Conservation (phyloP, 1,140 invertebrate species). For the Drosophila obscura region DNA sequence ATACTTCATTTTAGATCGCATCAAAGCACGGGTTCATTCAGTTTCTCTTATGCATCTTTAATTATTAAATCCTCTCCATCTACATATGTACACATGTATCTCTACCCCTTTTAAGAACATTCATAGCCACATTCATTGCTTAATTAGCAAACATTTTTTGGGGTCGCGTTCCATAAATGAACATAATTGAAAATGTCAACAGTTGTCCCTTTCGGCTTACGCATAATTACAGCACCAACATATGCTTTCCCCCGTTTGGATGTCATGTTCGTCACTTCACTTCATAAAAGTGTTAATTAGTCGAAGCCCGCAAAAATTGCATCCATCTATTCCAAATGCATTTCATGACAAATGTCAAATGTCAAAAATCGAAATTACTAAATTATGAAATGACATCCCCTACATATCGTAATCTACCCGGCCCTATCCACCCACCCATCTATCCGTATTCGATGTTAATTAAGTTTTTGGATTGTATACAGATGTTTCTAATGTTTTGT, state of each 20-base stretch:
- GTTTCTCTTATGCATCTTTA: no score
- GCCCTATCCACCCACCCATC: slow-evolving; percentile 2
- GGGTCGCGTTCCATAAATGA: slow-evolving; percentile 45
- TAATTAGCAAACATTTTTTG: slow-evolving; percentile 66
- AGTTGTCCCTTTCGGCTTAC: slow-evolving; percentile 60
- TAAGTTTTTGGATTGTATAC: slow-evolving; percentile 45
- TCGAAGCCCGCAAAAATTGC: slow-evolving; percentile 49
- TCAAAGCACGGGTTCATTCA: no score
- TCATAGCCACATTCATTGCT: slow-evolving; percentile 45
- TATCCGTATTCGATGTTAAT: slow-evolving; percentile 29
- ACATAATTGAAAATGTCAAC: slow-evolving; percentile 74
- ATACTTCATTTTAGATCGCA: no score
- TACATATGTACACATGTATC: not conserved
- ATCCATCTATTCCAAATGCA: slow-evolving; percentile 10
- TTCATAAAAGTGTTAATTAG: slow-evolving; percentile 72
- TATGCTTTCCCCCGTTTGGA: slow-evolving; percentile 3
- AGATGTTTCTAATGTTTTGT: slow-evolving; percentile 50
- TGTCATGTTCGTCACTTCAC: slow-evolving; percentile 47
- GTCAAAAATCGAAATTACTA: slow-evolving; percentile 50
- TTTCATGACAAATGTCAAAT: slow-evolving; percentile 19
- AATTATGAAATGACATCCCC: slow-evolving; percentile 47
- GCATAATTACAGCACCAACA: slow-evolving; percentile 62
- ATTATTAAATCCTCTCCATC: not conserved
- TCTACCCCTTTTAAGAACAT: not conserved
- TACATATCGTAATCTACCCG: no score